Conservation (phyloP, 1,140 invertebrate genomes). For the Cyclargus thomasi region DNA sequence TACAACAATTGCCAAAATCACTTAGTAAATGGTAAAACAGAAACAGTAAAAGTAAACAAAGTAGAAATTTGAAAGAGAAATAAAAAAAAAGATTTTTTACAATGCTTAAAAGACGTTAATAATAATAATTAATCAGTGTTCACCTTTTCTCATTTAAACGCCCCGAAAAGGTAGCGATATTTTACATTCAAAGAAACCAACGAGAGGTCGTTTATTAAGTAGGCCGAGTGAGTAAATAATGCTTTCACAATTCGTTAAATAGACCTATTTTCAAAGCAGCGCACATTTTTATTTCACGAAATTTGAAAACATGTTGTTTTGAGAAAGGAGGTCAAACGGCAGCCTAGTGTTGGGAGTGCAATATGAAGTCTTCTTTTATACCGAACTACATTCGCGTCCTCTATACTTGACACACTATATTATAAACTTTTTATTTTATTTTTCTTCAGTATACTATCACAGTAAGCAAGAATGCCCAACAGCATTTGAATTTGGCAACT, state of each 20-base stretch:
- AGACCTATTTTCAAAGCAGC: background rate
- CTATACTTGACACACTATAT: background rate
- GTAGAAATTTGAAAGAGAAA: too few relatives aligned
- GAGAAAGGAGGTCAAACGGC: constrained; percentile 5
- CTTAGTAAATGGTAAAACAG: too few relatives aligned
- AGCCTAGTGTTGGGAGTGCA: constrained; percentile 5
- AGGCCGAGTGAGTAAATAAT: background rate
- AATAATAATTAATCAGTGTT: too few relatives aligned
- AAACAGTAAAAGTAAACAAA: too few relatives aligned
- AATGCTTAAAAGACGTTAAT: too few relatives aligned
- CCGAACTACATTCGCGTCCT: background rate
- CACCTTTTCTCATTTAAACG: too few relatives aligned
- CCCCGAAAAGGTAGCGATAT: too few relatives aligned
- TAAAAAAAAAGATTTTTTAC: too few relatives aligned
- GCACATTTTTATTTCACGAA: constrained; percentile 6
- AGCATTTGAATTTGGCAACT: background rate
- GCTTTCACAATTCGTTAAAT: background rate
- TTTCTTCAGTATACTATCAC: background rate
- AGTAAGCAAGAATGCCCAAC: background rate
- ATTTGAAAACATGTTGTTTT: constrained; percentile 8
- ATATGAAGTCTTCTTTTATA: constrained; percentile 3
- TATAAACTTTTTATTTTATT: background rate
- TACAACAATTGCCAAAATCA: too few relatives aligned
- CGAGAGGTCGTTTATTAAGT: background rate
- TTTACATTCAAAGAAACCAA: too few relatives aligned